Evolutionary conservation across 2,113 vertebrate genomes (phyloP), one percentile per base, ranked within the genome.

Genomic region (Pleuronectes platessa): DNA sequence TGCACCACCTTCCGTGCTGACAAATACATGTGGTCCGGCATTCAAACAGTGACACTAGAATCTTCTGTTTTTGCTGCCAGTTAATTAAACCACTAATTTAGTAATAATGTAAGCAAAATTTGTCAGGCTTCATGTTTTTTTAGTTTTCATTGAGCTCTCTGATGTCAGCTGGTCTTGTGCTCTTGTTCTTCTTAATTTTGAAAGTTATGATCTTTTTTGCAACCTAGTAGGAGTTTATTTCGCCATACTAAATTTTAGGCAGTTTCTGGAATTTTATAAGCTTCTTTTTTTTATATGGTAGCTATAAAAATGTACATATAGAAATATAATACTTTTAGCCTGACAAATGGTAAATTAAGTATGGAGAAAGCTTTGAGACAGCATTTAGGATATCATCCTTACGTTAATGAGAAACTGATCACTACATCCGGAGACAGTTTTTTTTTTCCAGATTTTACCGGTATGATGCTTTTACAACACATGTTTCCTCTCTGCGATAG

Each of bases 41-140:
- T 73, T 84, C 71, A 81, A 51, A 13, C 54, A 2, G 18, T 6
- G 54, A 26, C 14, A 13, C 9, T 6, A 7, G 31, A 55, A 23
- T 62, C 12, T 55, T 58, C 37, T 23, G 40, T 12, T 24, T 23
- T n/a, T 9, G n/a, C 26, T 47, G 61, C 53, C 61, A 23, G 31
- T 77, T 76, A 83, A 86, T 89, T 84, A 77, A 83, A 81, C 14
- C 10, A 23, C 23, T 58, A 13, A n/a, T 13, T 35, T 20, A 59
- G 0, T 40, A 69, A 37, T 9, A 58, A 17, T 59, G 51, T 54
- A 51, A 12, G 24, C 3, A 8, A 42, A 24, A 26, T n/a, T 26
- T 35, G 56, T 51, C 11, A 61, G 49, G 14, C 4, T 49, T 49
- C 11, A 42, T 49, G 45, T 49, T 49, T 42, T 42, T 42, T 13